A percentile compares a stretch with the other conserved stretches of the same genome.
phyloP scores from a whole-genome alignment of 2,113 vertebrate species.

The Cariama cristata region DNA sequence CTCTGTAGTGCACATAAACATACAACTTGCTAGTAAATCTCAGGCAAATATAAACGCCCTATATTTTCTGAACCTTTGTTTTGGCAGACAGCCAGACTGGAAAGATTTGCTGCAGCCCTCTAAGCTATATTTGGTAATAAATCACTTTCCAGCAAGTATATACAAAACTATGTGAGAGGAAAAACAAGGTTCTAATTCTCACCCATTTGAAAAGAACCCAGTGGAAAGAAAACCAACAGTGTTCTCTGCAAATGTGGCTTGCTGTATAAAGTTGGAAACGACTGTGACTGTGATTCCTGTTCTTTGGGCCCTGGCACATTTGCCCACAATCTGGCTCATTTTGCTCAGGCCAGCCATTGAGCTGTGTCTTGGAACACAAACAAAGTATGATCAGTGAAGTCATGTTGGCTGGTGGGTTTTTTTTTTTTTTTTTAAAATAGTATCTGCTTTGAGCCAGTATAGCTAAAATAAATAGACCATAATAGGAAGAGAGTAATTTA shows the following conservation, averaged over 20 bases:
- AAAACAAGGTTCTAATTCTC: slow-evolving; percentile 24
- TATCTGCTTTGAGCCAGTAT: background rate
- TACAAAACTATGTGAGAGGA: background rate
- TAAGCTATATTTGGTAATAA: slow-evolving; percentile 5
- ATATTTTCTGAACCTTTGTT: background rate
- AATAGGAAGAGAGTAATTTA: background rate
- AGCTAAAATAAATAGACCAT: background rate
- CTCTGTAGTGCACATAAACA: fast-evolving
- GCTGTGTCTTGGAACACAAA: background rate
- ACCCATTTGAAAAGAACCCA: background rate
- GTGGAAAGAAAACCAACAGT: background rate
- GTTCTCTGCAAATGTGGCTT: background rate
- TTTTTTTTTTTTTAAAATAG: background rate
- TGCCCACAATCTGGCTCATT: background rate
- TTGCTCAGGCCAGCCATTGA: background rate
- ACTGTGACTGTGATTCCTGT: background rate
- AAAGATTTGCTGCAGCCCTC: background rate
- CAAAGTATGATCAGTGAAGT: background rate
- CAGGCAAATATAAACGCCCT: background rate
- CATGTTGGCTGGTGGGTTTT: fast-evolving
- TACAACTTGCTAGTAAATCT: background rate
- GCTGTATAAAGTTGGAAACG: background rate
- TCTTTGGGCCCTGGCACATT: background rate
- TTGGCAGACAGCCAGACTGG: background rate
- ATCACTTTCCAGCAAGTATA: background rate